Conservation (phyloP, 2,797 vertebrate species). For the Rhabdophis nuchalis region DNA sequence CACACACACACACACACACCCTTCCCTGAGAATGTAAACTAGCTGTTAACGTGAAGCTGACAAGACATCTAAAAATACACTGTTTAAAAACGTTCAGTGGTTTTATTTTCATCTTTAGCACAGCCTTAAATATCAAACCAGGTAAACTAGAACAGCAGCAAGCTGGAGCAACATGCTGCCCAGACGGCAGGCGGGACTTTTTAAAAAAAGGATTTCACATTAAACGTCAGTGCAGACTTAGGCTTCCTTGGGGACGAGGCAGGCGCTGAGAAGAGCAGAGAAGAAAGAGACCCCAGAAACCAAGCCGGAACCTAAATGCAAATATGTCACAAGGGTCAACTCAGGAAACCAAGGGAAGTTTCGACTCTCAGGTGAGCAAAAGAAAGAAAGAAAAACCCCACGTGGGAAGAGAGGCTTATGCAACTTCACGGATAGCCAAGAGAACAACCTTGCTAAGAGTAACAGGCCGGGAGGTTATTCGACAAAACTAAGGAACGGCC, state of each 20-base stretch:
- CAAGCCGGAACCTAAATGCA: not conserved
- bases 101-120: slow-evolving; percentile 38
- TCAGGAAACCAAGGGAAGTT: not conserved
- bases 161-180: slow-evolving; percentile 16
- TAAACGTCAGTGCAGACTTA: slow-evolving; percentile 43
- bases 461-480: not conserved
- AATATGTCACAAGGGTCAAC: not conserved
- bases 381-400: not conserved
- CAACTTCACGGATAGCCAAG: not conserved
- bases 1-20: too few relatives aligned
- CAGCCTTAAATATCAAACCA: slow-evolving; percentile 47
- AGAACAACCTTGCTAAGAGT: not conserved
- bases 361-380: too few relatives aligned
- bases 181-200: slow-evolving; percentile 7
- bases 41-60: not conserved
- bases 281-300: not conserved
- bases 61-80: not conserved
- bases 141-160: slow-evolving; percentile 42
- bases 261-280: not conserved
- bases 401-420: not conserved
- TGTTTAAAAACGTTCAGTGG: not conserved
- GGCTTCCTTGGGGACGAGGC: slow-evolving; percentile 8
- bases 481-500: not conserved
- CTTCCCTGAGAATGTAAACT: not conserved
- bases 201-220: slow-evolving; percentile 28